Conservation (phyloP, 1,140 invertebrate species). For the Brachionus manjavacas region DNA sequence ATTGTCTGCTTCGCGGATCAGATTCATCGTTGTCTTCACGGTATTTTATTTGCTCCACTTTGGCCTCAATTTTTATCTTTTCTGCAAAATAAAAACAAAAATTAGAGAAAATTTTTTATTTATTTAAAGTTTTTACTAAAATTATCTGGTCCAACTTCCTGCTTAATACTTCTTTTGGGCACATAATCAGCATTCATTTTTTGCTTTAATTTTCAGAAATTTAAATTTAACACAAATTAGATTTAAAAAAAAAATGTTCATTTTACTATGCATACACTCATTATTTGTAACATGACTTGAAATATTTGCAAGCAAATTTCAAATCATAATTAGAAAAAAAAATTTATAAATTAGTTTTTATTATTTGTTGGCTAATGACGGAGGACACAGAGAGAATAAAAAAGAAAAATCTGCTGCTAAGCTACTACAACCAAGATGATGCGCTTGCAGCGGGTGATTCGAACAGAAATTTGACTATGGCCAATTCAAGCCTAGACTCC, state of each 20-base stretch:
- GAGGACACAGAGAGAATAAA: conserved; percentile 5
- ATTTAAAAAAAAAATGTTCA: neutral
- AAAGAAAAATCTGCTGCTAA: conserved; percentile 14
- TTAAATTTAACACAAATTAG: neutral
- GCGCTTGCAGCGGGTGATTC: neutral
- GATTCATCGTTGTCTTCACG: neutral
- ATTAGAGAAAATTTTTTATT: neutral
- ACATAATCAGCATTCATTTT: conserved; percentile 22
- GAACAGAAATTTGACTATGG: neutral
- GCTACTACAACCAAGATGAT: conserved; percentile 29
- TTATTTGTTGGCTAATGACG: neutral
- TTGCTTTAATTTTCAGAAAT: neutral
- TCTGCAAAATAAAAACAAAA: neutral
- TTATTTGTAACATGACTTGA: conserved; percentile 35
- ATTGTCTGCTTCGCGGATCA: conserved; percentile 58
- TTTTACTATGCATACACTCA: neutral
- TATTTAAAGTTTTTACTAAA: neutral
- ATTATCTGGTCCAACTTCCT: neutral
- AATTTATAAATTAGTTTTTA: neutral
- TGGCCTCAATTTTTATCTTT: conserved; percentile 17
- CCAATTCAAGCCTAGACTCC: neutral
- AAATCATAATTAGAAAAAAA: conserved; percentile 21
- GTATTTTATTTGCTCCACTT: neutral
- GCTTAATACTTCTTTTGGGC: neutral
- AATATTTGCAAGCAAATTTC: neutral